Conservation (phyloP, 2,888 invertebrate species). For the Cecidostiba fungosa region DNA sequence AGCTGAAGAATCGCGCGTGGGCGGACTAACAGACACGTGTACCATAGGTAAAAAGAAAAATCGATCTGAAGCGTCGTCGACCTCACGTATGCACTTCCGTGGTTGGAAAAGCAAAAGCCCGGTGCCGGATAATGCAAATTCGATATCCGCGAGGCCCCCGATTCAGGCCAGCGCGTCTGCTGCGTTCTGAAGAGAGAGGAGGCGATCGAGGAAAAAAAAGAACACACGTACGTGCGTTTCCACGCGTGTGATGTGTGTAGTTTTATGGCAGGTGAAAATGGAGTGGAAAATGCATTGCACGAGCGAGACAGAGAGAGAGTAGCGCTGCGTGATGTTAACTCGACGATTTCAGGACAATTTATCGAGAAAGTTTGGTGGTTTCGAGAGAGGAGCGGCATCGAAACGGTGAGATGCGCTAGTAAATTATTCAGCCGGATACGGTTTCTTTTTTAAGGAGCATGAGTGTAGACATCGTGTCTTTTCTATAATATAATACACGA, state of each 20-base stretch:
- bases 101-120: neutral
- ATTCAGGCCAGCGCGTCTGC: constrained; percentile 36
- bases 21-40: neutral
- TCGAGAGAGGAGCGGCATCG: neutral
- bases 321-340: neutral
- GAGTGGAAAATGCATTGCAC: constrained; percentile 32
- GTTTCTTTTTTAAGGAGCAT: neutral
- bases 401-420: neutral
- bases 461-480: neutral
- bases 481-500: neutral
- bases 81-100: neutral
- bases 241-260: neutral
- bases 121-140: constrained; percentile 32
- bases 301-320: neutral
- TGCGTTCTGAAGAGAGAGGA: constrained; percentile 22
- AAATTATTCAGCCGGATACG: constrained; percentile 6
- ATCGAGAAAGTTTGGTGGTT: neutral
- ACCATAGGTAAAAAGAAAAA: neutral
- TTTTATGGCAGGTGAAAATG: constrained; percentile 10
- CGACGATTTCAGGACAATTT: neutral
- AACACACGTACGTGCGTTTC: neutral
- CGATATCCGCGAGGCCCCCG: neutral
- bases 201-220: neutral
- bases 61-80: neutral
- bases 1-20: constrained; percentile 4